Conservation (phyloP, 2,888 invertebrate genomes). For the Eristalinus aeneus region DNA sequence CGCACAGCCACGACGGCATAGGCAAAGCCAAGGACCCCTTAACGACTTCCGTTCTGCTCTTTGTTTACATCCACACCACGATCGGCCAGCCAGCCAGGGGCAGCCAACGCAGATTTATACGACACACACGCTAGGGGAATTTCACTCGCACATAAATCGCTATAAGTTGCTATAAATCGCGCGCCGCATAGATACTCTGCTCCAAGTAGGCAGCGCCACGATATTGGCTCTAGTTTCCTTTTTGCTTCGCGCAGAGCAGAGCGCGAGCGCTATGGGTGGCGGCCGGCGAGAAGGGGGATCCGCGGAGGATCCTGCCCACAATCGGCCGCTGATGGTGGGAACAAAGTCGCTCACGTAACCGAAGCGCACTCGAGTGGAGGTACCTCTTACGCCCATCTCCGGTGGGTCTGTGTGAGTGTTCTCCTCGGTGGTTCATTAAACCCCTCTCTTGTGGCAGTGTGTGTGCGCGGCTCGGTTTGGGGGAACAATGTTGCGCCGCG, state of each 20-base stretch:
- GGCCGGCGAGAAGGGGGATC: neutral
- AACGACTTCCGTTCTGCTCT: constrained; percentile 70
- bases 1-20: neutral
- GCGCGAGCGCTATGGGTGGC: constrained; percentile 3
- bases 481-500: constrained; percentile 40
- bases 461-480: constrained; percentile 15
- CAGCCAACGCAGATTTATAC: constrained; percentile 63
- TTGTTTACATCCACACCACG: constrained; percentile 60
- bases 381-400: constrained; percentile 26
- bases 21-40: constrained; percentile 66
- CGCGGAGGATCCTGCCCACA: neutral
- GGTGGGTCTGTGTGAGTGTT: neutral
- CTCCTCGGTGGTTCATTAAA: constrained; percentile 42
- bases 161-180: constrained; percentile 31
- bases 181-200: constrained; percentile 64
- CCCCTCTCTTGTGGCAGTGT: constrained; percentile 3
- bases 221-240: constrained; percentile 43
- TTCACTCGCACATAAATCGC: constrained; percentile 60
- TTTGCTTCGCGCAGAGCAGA: neutral
- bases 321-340: constrained; percentile 2
- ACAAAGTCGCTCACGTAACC: constrained; percentile 34
- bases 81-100: neutral
- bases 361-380: constrained; percentile 7
- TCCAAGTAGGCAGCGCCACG: constrained; percentile 54
- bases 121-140: constrained; percentile 41